Base-by-base conservation (phyloP, 2,113 vertebrate species). In the Martes martes region DNA sequence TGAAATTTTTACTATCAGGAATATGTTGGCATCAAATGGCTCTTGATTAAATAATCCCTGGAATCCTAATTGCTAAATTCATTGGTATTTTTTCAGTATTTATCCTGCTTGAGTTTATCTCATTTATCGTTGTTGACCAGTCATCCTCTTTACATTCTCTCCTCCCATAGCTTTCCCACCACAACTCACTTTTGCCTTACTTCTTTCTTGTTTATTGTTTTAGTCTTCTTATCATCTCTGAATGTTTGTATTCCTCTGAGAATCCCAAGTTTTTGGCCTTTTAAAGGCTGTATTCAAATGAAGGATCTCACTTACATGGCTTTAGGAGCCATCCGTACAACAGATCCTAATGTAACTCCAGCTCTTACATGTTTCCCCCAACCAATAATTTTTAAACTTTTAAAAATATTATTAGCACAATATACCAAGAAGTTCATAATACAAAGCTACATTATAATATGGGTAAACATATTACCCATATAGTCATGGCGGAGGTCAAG, bases 131-230 rank as follows among this genome's bases (percentile, higher is more conserved):
- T 42, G 6, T 86, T 82, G 69, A 84, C 42, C 24, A 18, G 52
- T 69, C 10, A 11, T 42, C 21, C 39, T 76, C 65, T 50, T 85
- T 33, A 14, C 6, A 39, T 95, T 90, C 7, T 69, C 33, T 81
- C 33, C 23, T 93, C 19, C 47, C 15, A 2, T 93, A 11, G 26
- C 67, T 91, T 95, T 69, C 47, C 7, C 71, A 57, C 14, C 24
- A 39, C 45, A 24, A 88, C 69, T 81, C 45, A 55, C 26, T 82
- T 86, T 91, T 71, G 18, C 76, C 59, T 91, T 13, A 93, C 21
- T 90, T 93, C 33, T 63, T 90, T 90, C 28, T 88, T 93, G 21
- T 82, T 95, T 94, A 6, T 94, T 94, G 52, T 93, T 96, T 91
- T 57, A 89, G 36, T 79, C 18, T 47, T 82, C 47, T 94, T 84